Conservation (phyloP, 2,888 invertebrate genomes). For the Steromphala cineraria region DNA sequence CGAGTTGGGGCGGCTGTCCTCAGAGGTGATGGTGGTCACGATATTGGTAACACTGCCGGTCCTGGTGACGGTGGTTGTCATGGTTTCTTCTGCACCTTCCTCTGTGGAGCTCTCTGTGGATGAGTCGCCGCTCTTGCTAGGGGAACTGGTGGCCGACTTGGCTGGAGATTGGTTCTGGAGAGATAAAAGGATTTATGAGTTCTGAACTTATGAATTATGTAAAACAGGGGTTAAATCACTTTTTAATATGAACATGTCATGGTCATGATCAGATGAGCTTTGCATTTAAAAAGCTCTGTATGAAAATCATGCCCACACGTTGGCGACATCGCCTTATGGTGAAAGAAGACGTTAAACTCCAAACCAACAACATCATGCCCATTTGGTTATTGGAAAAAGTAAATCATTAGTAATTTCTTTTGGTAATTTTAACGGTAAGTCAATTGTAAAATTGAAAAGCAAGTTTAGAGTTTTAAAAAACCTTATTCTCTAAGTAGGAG, state of each 20-base stretch:
- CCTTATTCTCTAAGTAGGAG: too few relatives aligned
- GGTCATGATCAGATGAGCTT: not conserved
- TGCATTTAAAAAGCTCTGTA: not conserved
- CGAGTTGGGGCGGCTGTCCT: not conserved
- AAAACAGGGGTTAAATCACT: too few relatives aligned
- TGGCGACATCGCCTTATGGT: too few relatives aligned
- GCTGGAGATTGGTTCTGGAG: conserved; percentile 26
- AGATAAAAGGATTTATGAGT: not conserved
- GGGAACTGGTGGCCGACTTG: conserved; percentile 53
- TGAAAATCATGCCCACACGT: too few relatives aligned
- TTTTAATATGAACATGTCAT: not conserved
- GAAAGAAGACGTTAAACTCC: too few relatives aligned
- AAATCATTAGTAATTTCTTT: too few relatives aligned
- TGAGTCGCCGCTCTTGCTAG: conserved; percentile 52
- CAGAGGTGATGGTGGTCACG: conserved; percentile 7
- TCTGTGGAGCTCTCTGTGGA: conserved; percentile 45
- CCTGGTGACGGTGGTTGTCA: conserved; percentile 11
- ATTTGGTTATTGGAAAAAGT: too few relatives aligned
- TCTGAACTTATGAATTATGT: too few relatives aligned
- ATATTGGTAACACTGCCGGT: conserved; percentile 13
- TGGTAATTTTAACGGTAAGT: too few relatives aligned
- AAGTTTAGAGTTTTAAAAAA: too few relatives aligned
- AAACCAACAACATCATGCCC: too few relatives aligned
- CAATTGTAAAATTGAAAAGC: too few relatives aligned
- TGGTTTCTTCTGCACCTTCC: conserved; percentile 33